Conservation (phyloP, 2,113 vertebrate genomes). For the Corapipo altera region DNA sequence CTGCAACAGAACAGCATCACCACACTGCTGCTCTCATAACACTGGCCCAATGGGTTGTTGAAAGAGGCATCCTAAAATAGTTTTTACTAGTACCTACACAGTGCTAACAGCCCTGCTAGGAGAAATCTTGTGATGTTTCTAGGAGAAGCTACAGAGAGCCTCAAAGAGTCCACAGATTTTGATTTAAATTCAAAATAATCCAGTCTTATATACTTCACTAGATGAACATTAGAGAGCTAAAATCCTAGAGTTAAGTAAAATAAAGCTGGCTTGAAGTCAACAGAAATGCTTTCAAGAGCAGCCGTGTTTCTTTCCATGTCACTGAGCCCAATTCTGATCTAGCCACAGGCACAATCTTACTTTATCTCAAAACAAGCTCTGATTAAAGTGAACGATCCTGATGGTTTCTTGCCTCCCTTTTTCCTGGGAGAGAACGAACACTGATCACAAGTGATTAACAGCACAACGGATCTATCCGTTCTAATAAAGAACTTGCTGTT, state of each 20-base stretch:
- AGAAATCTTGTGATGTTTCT: background rate
- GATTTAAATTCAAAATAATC: background rate
- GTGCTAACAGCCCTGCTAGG: background rate
- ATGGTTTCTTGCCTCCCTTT: conserved; percentile 20
- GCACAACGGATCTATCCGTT: conserved; percentile 5
- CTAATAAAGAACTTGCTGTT: background rate
- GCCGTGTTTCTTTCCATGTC: background rate
- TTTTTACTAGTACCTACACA: background rate
- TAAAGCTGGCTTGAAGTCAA: conserved; percentile 5
- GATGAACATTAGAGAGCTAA: background rate
- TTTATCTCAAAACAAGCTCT: conserved; percentile 23
- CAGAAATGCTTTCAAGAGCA: conserved; percentile 20
- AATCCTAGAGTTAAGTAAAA: background rate
- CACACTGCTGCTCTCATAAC: background rate
- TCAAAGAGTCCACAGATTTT: background rate
- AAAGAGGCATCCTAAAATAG: background rate
- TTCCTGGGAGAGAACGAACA: conserved; percentile 10
- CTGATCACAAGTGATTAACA: conserved; percentile 19
- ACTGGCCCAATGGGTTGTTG: background rate
- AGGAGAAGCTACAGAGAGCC: background rate
- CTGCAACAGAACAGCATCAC: background rate
- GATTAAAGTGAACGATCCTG: conserved; percentile 27
- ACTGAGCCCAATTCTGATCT: conserved; percentile 21
- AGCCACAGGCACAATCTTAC: conserved; percentile 42
- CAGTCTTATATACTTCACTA: background rate